Evolutionary conservation across 2,888 invertebrate species (phyloP), one percentile per base, ranked within the genome.

Genomic region (Tanypteryx hageni): DNA sequence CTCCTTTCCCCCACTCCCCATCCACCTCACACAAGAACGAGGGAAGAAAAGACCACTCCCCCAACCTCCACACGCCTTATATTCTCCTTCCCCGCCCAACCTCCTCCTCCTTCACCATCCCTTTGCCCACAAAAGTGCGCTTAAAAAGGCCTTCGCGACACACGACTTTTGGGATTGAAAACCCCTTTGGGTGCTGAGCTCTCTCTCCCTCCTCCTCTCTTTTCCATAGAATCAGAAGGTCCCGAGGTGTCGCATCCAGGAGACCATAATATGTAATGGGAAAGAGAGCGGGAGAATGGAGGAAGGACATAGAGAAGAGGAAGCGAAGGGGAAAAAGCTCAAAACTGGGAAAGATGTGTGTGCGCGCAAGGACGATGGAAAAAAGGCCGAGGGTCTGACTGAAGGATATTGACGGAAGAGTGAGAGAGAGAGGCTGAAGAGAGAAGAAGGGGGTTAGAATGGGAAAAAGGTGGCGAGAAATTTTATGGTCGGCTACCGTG

Each of bases 401-500:
- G 68, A 68, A 5, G 68, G n/a, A n/a, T 68, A 64, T n/a, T n/a
- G n/a, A n/a, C 44, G 44, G 44, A 44, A 44, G 44, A 44, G 44
- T 3, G 44, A 68, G 68, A 44, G 44, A 44, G 44, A 68, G 68
- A n/a, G 64, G 14, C 18, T 68, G 68, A 68, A 27, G 11, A 76
- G 68, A 68, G 76, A 11, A 76, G 27, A 76, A 27, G 76, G 13
- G 76, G 76, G 76, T 76, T 27, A 27, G 4, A 22, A n/a, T 76
- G 76, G 76, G 44, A 76, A 27, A 27, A 76, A 76, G 76, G 27
- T 13, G 76, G 76, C 11, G 22, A 76, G 76, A 27, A 76, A 76
- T 76, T 76, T 76, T 76, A 76, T 22, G 76, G 76, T 76, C 27
- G 76, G 27, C 76, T 76, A 76, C 76, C 76, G 76, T 27, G 76